phyloP scores from a whole-genome alignment of 1,140 invertebrate genomes.

The Camponotus pennsylvanicus region DNA sequence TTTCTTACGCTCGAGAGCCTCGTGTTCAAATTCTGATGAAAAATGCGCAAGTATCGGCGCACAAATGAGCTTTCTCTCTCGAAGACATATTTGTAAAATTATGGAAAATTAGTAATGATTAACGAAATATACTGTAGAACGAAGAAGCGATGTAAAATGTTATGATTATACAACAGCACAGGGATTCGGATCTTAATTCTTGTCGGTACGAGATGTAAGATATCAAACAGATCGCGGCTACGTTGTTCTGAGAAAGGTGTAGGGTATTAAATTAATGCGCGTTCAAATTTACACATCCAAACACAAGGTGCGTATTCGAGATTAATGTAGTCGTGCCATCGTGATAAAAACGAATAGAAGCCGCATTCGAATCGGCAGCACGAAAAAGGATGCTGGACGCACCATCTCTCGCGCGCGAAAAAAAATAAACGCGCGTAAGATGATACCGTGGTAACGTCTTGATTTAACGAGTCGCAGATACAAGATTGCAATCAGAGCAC shows the following conservation, averaged over 20 bases:
- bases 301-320: conserved; percentile 60
- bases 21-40: neutral
- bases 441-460: conserved; percentile 64
- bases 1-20: conserved; percentile 13
- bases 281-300: conserved; percentile 59
- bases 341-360: conserved; percentile 59
- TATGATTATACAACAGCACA: neutral
- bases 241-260: conserved; percentile 54
- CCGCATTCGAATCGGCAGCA: conserved; percentile 33
- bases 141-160: conserved; percentile 6
- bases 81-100: neutral
- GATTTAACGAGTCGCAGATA: conserved; percentile 63
- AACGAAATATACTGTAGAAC: too few relatives aligned
- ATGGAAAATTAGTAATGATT: neutral
- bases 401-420: conserved; percentile 16
- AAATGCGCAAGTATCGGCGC: neutral
- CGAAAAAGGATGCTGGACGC: conserved; percentile 1
- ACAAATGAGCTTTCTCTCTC: neutral
- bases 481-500: conserved; percentile 58
- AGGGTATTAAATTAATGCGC: conserved; percentile 58
- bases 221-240: conserved; percentile 49
- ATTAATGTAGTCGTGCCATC: conserved; percentile 43
- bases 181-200: conserved; percentile 4
- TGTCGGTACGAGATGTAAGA: conserved; percentile 7
- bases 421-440: conserved; percentile 48